A percentile compares a stretch with the other conserved stretches of the same genome.
Evolutionary conservation across 1,140 invertebrate genomes (phyloP).

Genomic region (Ctenoplectra terminalis): DNA sequence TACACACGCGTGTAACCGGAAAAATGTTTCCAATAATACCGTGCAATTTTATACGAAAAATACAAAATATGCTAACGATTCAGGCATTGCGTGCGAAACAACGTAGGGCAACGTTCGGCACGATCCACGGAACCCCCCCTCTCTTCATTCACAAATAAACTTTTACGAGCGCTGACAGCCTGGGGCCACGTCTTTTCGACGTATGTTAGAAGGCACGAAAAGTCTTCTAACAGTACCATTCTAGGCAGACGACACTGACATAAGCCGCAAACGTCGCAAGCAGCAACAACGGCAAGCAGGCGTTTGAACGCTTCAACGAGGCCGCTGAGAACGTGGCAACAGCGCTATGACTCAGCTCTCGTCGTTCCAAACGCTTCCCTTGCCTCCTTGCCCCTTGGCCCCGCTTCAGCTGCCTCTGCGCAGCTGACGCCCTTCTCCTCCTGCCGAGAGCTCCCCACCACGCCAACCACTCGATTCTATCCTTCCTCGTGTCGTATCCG

Average conservation of each 20-base stretch:
- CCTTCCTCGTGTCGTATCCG: conserved; percentile 77
- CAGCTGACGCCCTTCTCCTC: conserved; percentile 80
- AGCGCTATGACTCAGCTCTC: conserved; percentile 82
- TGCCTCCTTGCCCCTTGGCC: conserved; percentile 59
- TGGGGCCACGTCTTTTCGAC: conserved; percentile 19
- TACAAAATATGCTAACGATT: neutral
- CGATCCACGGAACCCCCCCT: neutral
- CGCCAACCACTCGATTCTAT: conserved; percentile 56
- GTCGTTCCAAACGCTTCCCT: conserved; percentile 69
- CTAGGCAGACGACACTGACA: conserved; percentile 64
- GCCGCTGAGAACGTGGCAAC: conserved; percentile 78
- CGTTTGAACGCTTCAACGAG: conserved; percentile 64
- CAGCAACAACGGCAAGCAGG: conserved; percentile 14
- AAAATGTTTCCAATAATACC: neutral
- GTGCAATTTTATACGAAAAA: neutral
- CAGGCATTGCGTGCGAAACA: neutral
- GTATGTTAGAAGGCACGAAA: conserved; percentile 40
- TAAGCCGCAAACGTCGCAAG: conserved; percentile 62
- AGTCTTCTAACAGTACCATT: conserved; percentile 47
- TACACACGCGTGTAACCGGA: neutral
- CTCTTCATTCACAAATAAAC: neutral
- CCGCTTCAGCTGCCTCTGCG: conserved; percentile 63
- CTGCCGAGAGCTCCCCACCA: conserved; percentile 45
- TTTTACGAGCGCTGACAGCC: neutral
- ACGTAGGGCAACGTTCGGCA: neutral